Evolutionary conservation across 2,888 invertebrate species (phyloP).

Genomic region (Pachydiplax longipennis): DNA sequence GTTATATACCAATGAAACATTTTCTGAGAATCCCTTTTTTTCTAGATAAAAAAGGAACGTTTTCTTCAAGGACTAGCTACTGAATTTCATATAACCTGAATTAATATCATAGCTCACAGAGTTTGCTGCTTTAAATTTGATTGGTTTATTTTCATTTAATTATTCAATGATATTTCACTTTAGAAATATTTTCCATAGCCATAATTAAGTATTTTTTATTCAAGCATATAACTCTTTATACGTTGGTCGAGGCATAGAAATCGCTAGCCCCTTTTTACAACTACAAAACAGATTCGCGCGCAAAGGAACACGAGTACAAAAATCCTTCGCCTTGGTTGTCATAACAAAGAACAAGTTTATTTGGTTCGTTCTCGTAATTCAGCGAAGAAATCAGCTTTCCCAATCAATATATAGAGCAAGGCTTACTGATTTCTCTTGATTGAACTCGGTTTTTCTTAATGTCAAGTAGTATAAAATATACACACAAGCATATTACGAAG

Average conservation of each 20-base stretch:
- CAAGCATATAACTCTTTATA: background rate
- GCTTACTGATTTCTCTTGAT: background rate
- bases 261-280: background rate
- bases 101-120: too few species aligned
- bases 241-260: background rate
- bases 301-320: background rate
- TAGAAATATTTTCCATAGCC: background rate
- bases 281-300: background rate
- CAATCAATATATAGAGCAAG: background rate
- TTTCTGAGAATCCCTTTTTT: too few species aligned
- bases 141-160: too few species aligned
- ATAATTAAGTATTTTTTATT: background rate
- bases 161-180: background rate
- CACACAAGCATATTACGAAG: constrained; percentile 11
- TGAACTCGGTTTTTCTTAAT: background rate
- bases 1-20: too few species aligned
- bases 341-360: constrained; percentile 26
- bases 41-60: too few species aligned
- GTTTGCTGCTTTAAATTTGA: too few species aligned
- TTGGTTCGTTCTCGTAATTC: background rate
- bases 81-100: too few species aligned
- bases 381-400: background rate
- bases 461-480: constrained; percentile 6
- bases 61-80: too few species aligned
- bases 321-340: background rate